Evolutionary conservation across 2,113 vertebrate genomes (phyloP), one percentile per base, ranked within the genome.

Genomic region (Callipepla californica): DNA sequence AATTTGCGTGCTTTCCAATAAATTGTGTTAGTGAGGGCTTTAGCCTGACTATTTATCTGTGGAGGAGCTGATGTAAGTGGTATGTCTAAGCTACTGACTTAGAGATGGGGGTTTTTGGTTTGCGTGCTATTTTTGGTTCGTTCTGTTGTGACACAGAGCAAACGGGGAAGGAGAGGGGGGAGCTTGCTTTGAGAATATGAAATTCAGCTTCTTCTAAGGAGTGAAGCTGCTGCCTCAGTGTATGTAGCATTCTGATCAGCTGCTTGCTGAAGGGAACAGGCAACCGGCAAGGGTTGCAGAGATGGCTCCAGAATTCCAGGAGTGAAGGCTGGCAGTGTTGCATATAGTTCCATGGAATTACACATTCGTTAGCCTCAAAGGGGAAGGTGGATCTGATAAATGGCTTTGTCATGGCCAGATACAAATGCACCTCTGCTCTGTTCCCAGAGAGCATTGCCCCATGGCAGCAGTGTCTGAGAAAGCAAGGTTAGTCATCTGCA

Each of bases 221-320:
- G 4, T 20, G 67, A 72, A 72, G 42, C 15, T 34, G 19, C 50
- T 66, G 23, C 12, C 17, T 30, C 40, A 30, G 15, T 11, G 55
- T 55, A 7, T 69, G 11, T 8, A 25, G 23, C 3, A 2, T 6
- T 6, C 26, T 38, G 62, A 22, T 53, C 9, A 34, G 67, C 50
- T 34, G 2, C 1, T 2, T 65, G 44, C 50, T 17, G 58, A 40
- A 47, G 38, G 32, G 22, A 53, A 22, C 1, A 4, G 22, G 1
- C n/a, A 55, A 18, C n/a, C 47, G 47, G 70, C 18, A n/a, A 53
- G 42, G 19, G 15, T 45, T 20, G 32, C 16, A 28, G 20, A 14
- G 63, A 7, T 45, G 20, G 23, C 23, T 67, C 45, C 13, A 10
- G 20, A n/a, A 45, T n/a, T 45, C 16, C 42, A n/a, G 65, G 13